These are phyloP conservation scores for Limosa lapponica DNA, from an alignment of 2,797 vertebrate genomes.

Conservation along the genomic window DNA sequence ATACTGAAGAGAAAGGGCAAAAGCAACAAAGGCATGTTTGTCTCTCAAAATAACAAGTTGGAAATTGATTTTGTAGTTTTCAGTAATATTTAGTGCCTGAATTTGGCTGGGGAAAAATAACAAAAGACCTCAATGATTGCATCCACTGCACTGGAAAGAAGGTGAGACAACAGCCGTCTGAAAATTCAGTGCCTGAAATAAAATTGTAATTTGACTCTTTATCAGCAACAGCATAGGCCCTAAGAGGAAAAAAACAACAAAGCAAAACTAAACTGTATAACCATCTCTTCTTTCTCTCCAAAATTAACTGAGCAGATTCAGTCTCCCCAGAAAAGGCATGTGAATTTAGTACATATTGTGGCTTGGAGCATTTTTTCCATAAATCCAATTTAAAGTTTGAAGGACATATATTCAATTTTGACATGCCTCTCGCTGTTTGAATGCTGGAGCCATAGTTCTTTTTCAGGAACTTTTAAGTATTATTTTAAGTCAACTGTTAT, in stretches of 20 bases:
- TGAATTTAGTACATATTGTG: neutral
- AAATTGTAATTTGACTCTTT: slow-evolving; percentile 23
- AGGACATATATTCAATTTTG: neutral
- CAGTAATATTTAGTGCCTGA: slow-evolving; percentile 17
- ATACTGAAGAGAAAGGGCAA: neutral
- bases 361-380: neutral
- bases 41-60: slow-evolving; percentile 36
- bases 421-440: neutral
- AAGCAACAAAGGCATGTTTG: slow-evolving; percentile 1
- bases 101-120: neutral
- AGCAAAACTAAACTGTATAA: neutral
- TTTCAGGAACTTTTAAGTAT: neutral
- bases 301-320: neutral
- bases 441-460: neutral
- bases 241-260: neutral
- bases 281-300: neutral
- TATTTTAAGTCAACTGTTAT: neutral
- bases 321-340: neutral
- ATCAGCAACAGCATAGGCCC: neutral
- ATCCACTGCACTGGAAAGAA: neutral
- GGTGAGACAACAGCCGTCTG: neutral
- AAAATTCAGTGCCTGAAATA: slow-evolving; percentile 43
- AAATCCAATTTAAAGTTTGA: neutral
- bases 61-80: slow-evolving; percentile 27
- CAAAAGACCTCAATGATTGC: neutral